phyloP scores from a whole-genome alignment of 1,140 invertebrate species.

The Zaprionus capensis region DNA sequence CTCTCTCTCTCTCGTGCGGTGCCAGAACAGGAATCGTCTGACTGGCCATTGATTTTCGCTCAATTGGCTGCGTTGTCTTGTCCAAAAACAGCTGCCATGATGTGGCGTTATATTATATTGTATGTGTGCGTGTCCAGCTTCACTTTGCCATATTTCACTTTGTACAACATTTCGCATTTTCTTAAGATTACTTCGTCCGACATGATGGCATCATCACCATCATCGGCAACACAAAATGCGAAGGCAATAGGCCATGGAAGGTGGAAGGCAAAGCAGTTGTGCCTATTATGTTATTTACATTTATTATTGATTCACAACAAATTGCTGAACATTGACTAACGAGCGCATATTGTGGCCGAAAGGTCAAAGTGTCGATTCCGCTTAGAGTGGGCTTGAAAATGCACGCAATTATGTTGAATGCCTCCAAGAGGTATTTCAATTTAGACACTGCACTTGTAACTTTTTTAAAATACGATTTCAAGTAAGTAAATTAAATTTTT shows the following conservation, averaged over 20 bases:
- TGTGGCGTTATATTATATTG: constrained; percentile 69
- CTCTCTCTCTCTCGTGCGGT: background rate
- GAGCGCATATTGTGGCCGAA: constrained; percentile 74
- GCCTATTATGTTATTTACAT: constrained; percentile 79
- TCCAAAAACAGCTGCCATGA: constrained; percentile 70
- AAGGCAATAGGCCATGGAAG: constrained; percentile 3
- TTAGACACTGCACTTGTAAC: background rate
- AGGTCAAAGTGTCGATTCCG: constrained; percentile 64
- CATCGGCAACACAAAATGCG: background rate
- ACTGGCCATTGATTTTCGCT: constrained; percentile 69
- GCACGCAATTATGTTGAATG: constrained; percentile 59
- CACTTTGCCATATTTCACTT: constrained; percentile 69
- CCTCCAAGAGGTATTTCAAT: constrained; percentile 13
- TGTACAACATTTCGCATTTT: constrained; percentile 34
- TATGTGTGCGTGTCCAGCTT: constrained; percentile 52
- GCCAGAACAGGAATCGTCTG: constrained; percentile 13
- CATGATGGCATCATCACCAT: constrained; percentile 46
- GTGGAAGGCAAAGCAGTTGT: constrained; percentile 19
- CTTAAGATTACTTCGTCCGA: constrained; percentile 40
- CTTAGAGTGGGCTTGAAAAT: constrained; percentile 16
- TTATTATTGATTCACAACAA: constrained; percentile 80
- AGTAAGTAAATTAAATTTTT: too few relatives aligned
- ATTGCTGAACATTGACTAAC: constrained; percentile 77
- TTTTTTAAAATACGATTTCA: background rate
- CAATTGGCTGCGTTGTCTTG: constrained; percentile 68